Base-by-base conservation (phyloP, 2,888 invertebrate genomes). In the Callosobruchus maculatus region DNA sequence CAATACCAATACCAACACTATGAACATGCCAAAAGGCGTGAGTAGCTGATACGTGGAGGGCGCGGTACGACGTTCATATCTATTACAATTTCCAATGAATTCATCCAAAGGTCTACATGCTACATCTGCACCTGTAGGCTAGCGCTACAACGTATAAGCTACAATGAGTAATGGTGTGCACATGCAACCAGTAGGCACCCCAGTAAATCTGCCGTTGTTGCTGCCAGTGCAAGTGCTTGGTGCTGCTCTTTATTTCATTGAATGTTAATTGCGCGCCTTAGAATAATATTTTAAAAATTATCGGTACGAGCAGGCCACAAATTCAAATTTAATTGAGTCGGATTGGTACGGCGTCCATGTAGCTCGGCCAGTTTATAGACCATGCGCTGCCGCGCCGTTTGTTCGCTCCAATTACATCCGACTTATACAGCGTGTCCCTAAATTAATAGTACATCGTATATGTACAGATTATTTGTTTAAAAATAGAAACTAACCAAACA, bases 261-360 rank as follows among this genome's bases (percentile, higher is more conserved):
- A 49, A 49, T 49, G 49, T 49, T 49, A 49, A 49, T 49, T 49
- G 49, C 49, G 13, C 49, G 49, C 49, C 49, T 49, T 49, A 49
- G 49, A 49, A 49, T 49, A 71, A 71, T 73, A 73, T 73, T 73
- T 67, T 9, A 73, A 73, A 71, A 31, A 73, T 71, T 22, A 71
- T 71, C 68, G 73, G 73, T 49, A 68, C 68, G 71, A 5, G 7
- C 68, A 13, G 68, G 73, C 71, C 49, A 71, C 71, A 73, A 73
- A 73, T 73, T 73, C 73, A 73, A 68, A 71, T 68, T 73, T 71
- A 73, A 73, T 71, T 71, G 71, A 71, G 49, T 49, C 13, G 49
- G 49, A 49, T 49, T 49, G 49, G 49, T 49, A 18, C 49, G 7
- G 49, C 49, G 49, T 49, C 49, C 49, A 49, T 49, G 49, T 49